Conservation (phyloP, 1,140 invertebrate species). For the Andrena cerasifolii region DNA sequence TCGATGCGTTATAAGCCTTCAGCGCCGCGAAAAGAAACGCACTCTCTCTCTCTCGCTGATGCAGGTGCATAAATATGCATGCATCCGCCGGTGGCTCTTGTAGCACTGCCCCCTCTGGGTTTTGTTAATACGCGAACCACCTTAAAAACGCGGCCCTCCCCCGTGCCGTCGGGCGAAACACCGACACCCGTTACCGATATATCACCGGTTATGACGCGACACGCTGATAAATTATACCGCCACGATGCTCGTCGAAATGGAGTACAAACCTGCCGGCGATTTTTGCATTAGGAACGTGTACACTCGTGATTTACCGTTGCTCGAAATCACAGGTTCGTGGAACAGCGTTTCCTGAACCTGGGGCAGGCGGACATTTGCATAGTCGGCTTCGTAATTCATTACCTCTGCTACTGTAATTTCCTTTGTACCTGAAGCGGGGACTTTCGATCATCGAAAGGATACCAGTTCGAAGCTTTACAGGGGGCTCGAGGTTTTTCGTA, state of each 20-base stretch:
- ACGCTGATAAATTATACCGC: slow-evolving; percentile 24
- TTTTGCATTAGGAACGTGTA: not conserved
- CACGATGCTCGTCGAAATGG: not conserved
- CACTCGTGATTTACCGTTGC: not conserved
- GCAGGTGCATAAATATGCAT: slow-evolving; percentile 57
- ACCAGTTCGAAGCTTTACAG: no score
- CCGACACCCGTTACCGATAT: slow-evolving; percentile 24
- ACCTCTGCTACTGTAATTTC: not conserved
- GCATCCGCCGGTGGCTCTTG: slow-evolving; percentile 35
- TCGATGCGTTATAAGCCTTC: slow-evolving; percentile 34
- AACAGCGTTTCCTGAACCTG: not conserved
- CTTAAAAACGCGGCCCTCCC: slow-evolving; percentile 19
- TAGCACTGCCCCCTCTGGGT: not conserved
- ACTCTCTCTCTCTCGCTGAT: not conserved
- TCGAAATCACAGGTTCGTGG: not conserved
- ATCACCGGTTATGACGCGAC: slow-evolving; percentile 44
- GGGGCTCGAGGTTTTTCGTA: no score
- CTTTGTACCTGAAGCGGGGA: no score
- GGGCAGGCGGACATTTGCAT: not conserved
- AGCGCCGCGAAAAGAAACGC: slow-evolving; percentile 37
- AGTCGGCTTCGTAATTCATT: not conserved
- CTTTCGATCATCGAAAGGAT: no score
- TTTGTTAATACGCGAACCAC: slow-evolving; percentile 35
- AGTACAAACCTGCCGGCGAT: not conserved
- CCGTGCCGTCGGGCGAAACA: not conserved